These are phyloP conservation scores for Tanypteryx hageni DNA, from an alignment of 2,888 invertebrate species.

Conservation along the genomic window DNA sequence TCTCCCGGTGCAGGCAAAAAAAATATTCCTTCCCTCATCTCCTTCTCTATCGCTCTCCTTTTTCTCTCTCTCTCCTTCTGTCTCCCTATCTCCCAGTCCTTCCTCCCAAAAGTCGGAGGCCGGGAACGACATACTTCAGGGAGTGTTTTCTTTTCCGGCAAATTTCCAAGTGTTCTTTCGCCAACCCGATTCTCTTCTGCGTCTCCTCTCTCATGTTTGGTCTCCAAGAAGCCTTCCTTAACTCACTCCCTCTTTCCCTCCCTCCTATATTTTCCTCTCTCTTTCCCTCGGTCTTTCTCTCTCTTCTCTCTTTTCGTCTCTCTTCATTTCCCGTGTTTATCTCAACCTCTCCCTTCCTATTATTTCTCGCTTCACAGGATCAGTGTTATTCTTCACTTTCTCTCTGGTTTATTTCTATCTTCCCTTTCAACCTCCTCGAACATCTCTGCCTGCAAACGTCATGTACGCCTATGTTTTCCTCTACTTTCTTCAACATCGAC, in stretches of 20 bases:
- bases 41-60: not conserved
- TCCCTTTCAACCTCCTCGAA: not conserved
- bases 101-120: slow-evolving; percentile 50
- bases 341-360: not conserved
- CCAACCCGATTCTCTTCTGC: slow-evolving; percentile 51
- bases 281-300: not conserved
- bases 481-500: not conserved
- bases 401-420: not conserved
- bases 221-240: not conserved
- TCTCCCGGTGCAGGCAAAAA: not conserved
- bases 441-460: not conserved
- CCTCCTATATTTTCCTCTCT: not conserved
- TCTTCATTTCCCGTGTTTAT: slow-evolving; percentile 25
- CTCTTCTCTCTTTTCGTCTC: not conserved
- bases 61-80: slow-evolving; percentile 17
- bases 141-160: slow-evolving; percentile 64
- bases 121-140: slow-evolving; percentile 57
- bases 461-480: not conserved
- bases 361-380: not conserved
- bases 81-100: not conserved
- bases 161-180: slow-evolving; percentile 64
- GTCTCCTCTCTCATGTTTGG: slow-evolving; percentile 46
- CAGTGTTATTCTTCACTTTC: not conserved
- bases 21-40: not conserved
- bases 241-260: not conserved